Conservation (phyloP, 2,888 invertebrate species). For the Hirudinaria manillensis region DNA sequence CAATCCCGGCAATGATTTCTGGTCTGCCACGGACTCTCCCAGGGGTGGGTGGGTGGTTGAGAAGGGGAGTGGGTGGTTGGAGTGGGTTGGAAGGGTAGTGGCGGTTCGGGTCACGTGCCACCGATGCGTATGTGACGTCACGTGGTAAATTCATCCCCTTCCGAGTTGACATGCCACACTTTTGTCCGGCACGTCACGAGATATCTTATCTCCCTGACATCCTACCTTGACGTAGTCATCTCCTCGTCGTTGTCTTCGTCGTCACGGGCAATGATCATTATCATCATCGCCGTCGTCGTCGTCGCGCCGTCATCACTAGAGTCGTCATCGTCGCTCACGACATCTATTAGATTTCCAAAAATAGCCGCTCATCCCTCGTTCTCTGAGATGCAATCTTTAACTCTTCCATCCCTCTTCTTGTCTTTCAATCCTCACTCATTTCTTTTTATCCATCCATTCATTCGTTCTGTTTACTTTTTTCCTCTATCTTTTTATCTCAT, state of each 20-base stretch:
- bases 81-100: too few species aligned
- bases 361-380: not conserved
- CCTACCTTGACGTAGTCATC: not conserved
- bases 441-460: not conserved
- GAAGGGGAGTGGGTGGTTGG: too few species aligned
- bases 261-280: not conserved
- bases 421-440: not conserved
- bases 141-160: too few species aligned
- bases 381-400: not conserved
- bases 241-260: not conserved
- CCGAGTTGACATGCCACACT: too few species aligned
- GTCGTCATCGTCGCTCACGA: not conserved
- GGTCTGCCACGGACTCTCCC: too few species aligned
- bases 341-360: not conserved
- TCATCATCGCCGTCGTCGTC: not conserved
- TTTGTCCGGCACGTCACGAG: too few species aligned
- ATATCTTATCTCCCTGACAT: not conserved
- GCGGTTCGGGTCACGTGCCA: not conserved
- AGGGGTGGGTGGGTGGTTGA: too few species aligned
- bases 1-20: too few species aligned
- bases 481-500: not conserved
- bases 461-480: too few species aligned
- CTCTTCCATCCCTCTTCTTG: slow-evolving; percentile 1
- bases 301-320: not conserved
- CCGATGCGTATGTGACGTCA: not conserved